A percentile compares a stretch with the other conserved stretches of the same genome.
Conservation (phyloP, 1,140 invertebrate species). For the Bursaphelenchus mucronatus region DNA sequence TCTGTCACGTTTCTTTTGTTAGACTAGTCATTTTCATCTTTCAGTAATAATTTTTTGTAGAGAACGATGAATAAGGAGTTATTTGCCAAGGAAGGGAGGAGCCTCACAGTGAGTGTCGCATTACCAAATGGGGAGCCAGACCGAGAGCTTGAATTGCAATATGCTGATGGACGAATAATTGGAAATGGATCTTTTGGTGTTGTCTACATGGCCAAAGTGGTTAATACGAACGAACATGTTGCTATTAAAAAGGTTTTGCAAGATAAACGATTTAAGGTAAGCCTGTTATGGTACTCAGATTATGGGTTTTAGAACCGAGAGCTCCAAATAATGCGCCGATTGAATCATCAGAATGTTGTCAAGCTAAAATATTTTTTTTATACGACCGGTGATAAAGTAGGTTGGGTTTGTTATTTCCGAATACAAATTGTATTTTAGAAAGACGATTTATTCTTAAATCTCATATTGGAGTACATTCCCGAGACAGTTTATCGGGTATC, state of each 20-base stretch:
- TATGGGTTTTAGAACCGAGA: slow-evolving; percentile 76
- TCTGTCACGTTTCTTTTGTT: too few relatives aligned
- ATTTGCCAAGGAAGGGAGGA: slow-evolving; percentile 16
- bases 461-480: slow-evolving; percentile 99
- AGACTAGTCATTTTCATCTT: too few relatives aligned
- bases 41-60: slow-evolving; percentile 1
- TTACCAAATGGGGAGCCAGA: slow-evolving; percentile 19
- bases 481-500: slow-evolving; percentile 89
- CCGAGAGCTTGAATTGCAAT: slow-evolving; percentile 32
- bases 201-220: slow-evolving; percentile 42
- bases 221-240: slow-evolving; percentile 75
- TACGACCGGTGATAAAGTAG: slow-evolving; percentile 40
- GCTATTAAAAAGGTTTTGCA: slow-evolving; percentile 99
- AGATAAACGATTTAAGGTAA: slow-evolving; percentile 75
- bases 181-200: slow-evolving; percentile 49
- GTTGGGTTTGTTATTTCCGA: slow-evolving; percentile 22
- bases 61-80: slow-evolving; percentile 16
- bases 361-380: slow-evolving; percentile 67
- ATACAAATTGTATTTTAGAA: slow-evolving; percentile 14
- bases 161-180: slow-evolving; percentile 47
- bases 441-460: slow-evolving; percentile 98
- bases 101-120: slow-evolving; percentile 13
- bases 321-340: slow-evolving; percentile 95
- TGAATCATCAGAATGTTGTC: slow-evolving; percentile 99
- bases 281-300: not conserved